These are phyloP conservation scores for Gallinago nigripennis DNA, from an alignment of 2,797 vertebrate genomes.

Conservation along the genomic window DNA sequence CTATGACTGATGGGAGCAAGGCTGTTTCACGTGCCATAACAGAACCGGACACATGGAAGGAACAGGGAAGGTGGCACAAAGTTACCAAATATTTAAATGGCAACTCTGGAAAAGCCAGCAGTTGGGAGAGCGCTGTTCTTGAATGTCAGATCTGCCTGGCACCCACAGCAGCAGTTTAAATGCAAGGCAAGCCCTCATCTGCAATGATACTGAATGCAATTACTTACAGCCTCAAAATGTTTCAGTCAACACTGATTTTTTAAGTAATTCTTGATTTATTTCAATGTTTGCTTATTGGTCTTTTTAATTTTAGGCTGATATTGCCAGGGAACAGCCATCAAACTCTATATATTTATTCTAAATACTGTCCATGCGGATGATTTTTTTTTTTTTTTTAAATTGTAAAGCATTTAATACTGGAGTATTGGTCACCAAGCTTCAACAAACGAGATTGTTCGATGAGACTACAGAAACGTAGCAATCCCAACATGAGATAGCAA, in stretches of 20 bases:
- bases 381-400: background rate
- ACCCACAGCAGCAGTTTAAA: background rate
- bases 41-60: background rate
- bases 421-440: background rate
- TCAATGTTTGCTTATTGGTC: background rate
- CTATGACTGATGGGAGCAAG: background rate
- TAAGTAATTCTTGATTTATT: constrained; percentile 2
- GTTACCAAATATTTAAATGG: background rate
- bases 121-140: background rate
- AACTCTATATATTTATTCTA: background rate
- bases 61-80: background rate
- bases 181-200: background rate
- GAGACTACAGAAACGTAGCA: background rate
- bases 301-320: background rate
- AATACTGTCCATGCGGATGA: background rate
- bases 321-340: background rate
- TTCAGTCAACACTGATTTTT: background rate
- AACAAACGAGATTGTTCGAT: background rate
- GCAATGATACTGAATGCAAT: background rate
- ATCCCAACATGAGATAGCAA: background rate
- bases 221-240: background rate
- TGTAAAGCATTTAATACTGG: background rate
- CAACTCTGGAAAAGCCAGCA: background rate
- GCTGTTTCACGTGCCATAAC: background rate
- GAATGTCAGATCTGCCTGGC: background rate